phyloP scores from a whole-genome alignment of 2,888 invertebrate genomes.

The Epicampocera succincta region DNA sequence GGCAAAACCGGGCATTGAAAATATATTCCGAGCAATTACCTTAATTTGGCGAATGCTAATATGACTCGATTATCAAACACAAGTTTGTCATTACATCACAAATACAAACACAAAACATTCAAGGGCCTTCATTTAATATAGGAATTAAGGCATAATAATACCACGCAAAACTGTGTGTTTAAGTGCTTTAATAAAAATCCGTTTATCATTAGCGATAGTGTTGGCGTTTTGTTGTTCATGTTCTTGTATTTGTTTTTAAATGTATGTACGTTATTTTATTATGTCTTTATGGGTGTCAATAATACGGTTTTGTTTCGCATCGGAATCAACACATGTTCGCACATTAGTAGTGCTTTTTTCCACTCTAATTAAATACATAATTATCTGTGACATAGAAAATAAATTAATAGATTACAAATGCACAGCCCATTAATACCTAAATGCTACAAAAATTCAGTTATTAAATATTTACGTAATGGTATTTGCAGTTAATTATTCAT shows the following conservation, averaged over 20 bases:
- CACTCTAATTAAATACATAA: constrained; percentile 65
- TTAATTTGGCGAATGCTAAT: too few relatives aligned
- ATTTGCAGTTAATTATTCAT: not conserved
- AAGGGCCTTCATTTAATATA: too few relatives aligned
- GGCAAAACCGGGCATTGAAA: too few relatives aligned
- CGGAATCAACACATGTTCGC: constrained; percentile 66
- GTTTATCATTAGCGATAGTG: constrained; percentile 43
- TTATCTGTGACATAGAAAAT: constrained; percentile 64
- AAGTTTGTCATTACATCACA: not conserved
- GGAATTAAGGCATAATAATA: too few relatives aligned
- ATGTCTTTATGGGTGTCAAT: constrained; percentile 38
- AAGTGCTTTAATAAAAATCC: constrained; percentile 37
- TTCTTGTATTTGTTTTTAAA: constrained; percentile 25
- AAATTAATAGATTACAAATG: constrained; percentile 65
- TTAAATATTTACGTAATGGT: constrained; percentile 12
- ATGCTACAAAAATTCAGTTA: not conserved
- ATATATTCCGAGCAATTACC: too few relatives aligned
- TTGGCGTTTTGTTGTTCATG: constrained; percentile 11
- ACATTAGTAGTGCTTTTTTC: constrained; percentile 64
- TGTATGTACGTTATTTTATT: constrained; percentile 16
- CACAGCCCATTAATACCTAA: constrained; percentile 12
- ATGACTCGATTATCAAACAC: not conserved
- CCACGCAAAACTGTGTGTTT: constrained; percentile 11
- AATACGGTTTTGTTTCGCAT: constrained; percentile 57
- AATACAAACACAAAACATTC: too few relatives aligned